Evolutionary conservation across 2,113 vertebrate genomes (phyloP), one percentile per base, ranked within the genome.

Genomic region (Galemys pyrenaicus): DNA sequence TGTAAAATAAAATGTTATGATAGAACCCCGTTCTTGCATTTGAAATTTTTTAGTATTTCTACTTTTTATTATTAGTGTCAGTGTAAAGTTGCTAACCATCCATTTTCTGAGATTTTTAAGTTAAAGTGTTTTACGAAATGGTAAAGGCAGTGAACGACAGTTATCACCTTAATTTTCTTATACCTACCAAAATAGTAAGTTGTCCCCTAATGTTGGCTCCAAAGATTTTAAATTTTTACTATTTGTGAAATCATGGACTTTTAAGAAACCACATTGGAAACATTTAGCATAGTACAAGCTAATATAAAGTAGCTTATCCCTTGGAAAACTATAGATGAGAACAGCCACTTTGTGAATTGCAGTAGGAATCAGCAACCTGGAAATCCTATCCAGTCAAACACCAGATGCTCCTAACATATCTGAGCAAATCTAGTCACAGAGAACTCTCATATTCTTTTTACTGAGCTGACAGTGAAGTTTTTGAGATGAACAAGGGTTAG

Each of bases 41-140:
- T 75, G 83, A 56, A 83, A 39, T 83, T 37, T 92, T 85, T 68
- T 28, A 82, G 6, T 67, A 65, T 58, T 71, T 64, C 17, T 9
- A 67, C 17, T 67, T 86, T 89, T 73, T 65, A n/a, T n/a, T 35
- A 89, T 93, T 89, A 58, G 26, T 39, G 28, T 73, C 28, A 64
- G 64, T 35, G 2, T 67, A 70, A 75, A 77, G 11, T 82, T 94
- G 26, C n/a, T 56, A 60, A 30, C 17, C 6, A 3, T 70, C n/a
- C 56, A 30, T 64, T 56, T 54, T 83, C 68, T 75, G 39, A 81
- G 22, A 81, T 75, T 83, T 87, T 75, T 41, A 83, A 68, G 39
- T 93, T 85, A 81, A 91, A 74, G 49, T 85, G 32, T 35, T 93
- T 96, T 92, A 39, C 49, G 44, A 88, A 88, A 85, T 70, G 65